phyloP scores from a whole-genome alignment of 2,888 invertebrate genomes.

The Phengaris alcon region DNA sequence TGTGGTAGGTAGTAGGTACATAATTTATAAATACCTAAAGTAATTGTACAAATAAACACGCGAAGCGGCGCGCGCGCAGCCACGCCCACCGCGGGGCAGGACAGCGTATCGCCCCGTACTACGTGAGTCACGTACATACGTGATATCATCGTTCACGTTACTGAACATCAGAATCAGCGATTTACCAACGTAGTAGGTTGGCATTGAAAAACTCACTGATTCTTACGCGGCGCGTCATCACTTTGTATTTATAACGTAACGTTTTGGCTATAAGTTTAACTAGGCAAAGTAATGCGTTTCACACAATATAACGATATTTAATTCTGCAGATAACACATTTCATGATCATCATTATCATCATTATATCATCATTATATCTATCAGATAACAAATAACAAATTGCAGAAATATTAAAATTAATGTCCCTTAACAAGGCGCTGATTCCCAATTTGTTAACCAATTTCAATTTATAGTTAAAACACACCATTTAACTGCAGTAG shows the following conservation, averaged over 20 bases:
- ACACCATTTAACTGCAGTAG: conserved; percentile 2
- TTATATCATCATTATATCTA: too few species aligned
- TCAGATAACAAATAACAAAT: background rate
- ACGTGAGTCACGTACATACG: conserved; percentile 30
- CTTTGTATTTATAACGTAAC: too few species aligned
- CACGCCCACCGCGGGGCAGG: conserved; percentile 43
- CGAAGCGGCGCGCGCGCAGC: conserved; percentile 55
- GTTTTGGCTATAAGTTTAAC: too few species aligned
- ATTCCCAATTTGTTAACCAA: conserved; percentile 14
- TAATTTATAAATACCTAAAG: conserved; percentile 4
- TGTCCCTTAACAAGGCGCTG: background rate
- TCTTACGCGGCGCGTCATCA: too few species aligned
- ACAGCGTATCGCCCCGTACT: conserved; percentile 30
- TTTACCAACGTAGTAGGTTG: background rate
- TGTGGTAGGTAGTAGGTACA: background rate
- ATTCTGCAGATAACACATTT: too few species aligned
- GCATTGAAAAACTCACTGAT: background rate
- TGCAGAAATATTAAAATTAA: background rate
- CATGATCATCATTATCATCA: too few species aligned
- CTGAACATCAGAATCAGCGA: background rate
- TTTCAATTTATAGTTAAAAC: too few species aligned
- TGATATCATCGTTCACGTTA: conserved; percentile 24
- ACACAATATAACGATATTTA: too few species aligned
- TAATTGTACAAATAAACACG: conserved; percentile 10
- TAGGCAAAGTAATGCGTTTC: too few species aligned